These are phyloP conservation scores for Catharus minimus DNA, from an alignment of 2,113 vertebrate genomes.

Conservation along the genomic window DNA sequence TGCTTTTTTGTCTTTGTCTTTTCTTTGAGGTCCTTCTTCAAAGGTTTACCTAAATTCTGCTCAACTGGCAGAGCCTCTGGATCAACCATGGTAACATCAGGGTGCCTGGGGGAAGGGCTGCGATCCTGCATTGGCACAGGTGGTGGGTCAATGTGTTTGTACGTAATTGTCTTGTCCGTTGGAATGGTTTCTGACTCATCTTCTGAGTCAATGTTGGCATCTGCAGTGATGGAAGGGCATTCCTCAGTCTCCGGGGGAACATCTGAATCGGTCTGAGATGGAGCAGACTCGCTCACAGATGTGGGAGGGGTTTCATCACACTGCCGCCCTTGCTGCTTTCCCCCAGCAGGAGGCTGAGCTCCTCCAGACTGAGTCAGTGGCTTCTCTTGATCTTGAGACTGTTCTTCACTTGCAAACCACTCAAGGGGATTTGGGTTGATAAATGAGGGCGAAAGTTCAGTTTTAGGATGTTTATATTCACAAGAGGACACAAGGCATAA, in stretches of 20 bases:
- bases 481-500: conserved; percentile 92
- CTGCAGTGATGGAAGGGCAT: conserved; percentile 95
- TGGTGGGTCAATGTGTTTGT: conserved; percentile 89
- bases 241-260: conserved; percentile 94
- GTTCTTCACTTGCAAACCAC: conserved; percentile 90
- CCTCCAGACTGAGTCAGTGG: conserved; percentile 81
- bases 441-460: conserved; percentile 95
- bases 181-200: conserved; percentile 97
- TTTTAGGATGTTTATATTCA: conserved; percentile 94
- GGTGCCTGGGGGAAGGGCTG: conserved; percentile 88
- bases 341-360: conserved; percentile 85
- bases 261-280: conserved; percentile 92
- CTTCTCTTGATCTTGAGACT: conserved; percentile 80
- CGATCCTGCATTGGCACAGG: conserved; percentile 85
- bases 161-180: conserved; percentile 91
- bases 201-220: conserved; percentile 96
- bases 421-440: conserved; percentile 96
- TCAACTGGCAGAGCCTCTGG: conserved; percentile 88
- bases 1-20: conserved; percentile 91
- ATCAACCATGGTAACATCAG: conserved; percentile 94
- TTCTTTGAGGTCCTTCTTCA: conserved; percentile 89
- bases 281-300: conserved; percentile 90
- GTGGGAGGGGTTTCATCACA: conserved; percentile 95
- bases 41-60: conserved; percentile 84
- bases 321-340: conserved; percentile 84